These are phyloP conservation scores for Andrena hattorfiana DNA, from an alignment of 2,888 invertebrate species.

Conservation along the genomic window DNA sequence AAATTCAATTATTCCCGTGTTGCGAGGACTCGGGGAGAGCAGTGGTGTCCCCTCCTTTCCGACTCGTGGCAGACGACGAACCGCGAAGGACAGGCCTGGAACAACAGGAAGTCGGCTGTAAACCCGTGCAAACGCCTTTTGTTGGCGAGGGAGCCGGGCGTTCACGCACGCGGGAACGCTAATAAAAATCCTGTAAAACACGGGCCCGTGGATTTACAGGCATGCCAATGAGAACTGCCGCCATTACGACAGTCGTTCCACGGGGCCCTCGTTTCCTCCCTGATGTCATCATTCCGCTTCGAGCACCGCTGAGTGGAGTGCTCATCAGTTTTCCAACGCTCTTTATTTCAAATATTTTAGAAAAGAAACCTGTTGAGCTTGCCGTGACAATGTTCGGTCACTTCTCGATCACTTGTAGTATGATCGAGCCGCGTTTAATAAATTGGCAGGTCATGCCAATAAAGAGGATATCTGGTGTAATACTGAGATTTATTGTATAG, in stretches of 20 bases:
- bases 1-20: conserved; percentile 24
- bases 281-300: conserved; percentile 45
- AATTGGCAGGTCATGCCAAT: too few species aligned
- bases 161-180: conserved; percentile 24
- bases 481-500: too few species aligned
- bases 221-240: conserved; percentile 27
- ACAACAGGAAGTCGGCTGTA: conserved; percentile 72
- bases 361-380: too few species aligned
- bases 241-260: conserved; percentile 22
- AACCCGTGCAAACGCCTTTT: conserved; percentile 63
- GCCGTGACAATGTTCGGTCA: too few species aligned
- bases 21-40: background rate
- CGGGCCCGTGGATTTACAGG: conserved; percentile 47
- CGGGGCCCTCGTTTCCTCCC: conserved; percentile 30
- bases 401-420: too few species aligned
- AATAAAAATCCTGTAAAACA: conserved; percentile 54
- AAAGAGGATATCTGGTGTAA: too few species aligned
- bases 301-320: background rate
- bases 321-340: background rate
- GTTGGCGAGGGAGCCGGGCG: conserved; percentile 38
- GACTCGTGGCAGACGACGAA: conserved; percentile 30
- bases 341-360: background rate
- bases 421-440: too few species aligned
- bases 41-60: background rate
- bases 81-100: conserved; percentile 27